Conservation (phyloP, 2,113 vertebrate species). For the Pygoscelis antarcticus region DNA sequence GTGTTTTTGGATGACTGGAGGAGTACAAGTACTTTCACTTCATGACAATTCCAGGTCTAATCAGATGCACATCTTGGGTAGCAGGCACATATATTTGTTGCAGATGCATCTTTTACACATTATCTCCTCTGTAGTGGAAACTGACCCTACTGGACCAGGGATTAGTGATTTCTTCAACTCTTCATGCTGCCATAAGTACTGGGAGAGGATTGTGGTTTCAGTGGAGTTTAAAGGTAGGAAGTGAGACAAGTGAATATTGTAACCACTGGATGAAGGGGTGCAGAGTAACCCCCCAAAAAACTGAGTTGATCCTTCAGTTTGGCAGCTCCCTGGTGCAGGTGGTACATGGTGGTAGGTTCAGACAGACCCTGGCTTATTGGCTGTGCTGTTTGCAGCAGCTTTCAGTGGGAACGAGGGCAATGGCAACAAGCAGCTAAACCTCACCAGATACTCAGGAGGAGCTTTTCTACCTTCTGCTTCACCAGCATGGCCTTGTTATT, state of each 20-base stretch:
- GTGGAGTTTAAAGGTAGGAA: neutral
- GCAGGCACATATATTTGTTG: neutral
- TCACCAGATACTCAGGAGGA: neutral
- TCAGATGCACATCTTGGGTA: neutral
- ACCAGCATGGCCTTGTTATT: neutral
- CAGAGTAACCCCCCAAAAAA: neutral
- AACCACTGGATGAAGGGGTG: neutral
- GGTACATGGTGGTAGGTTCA: neutral
- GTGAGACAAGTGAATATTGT: neutral
- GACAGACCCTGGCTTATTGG: neutral
- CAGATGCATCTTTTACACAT: neutral
- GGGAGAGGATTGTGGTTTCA: neutral
- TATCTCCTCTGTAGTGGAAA: neutral
- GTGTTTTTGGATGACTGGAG: neutral
- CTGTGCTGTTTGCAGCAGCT: neutral
- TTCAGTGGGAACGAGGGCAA: neutral
- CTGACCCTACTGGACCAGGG: neutral
- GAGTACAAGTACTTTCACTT: neutral
- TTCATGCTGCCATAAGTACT: rapidly evolving
- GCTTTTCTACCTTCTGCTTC: neutral
- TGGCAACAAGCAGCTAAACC: neutral
- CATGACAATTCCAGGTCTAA: neutral
- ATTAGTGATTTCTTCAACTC: neutral
- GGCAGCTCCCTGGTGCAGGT: neutral
- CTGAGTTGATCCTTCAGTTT: rapidly evolving